Conservation (phyloP, 1,140 invertebrate genomes). For the Diabrotica undecimpunctata region DNA sequence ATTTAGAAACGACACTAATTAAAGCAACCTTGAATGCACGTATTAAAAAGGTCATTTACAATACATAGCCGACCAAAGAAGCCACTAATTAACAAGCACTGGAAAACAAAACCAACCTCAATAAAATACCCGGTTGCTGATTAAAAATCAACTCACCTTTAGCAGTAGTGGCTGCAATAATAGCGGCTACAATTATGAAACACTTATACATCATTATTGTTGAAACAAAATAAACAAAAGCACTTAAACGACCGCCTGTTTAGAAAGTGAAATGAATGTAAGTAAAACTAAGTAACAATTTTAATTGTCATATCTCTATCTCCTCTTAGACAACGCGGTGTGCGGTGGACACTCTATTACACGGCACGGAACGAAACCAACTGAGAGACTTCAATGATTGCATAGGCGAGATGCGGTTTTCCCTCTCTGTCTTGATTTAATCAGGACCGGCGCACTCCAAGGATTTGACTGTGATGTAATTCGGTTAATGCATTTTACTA, state of each 20-base stretch:
- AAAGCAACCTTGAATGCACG: no score
- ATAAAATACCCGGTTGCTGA: neutral
- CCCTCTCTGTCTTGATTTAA: slow-evolving; percentile 5
- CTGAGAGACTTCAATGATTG: slow-evolving; percentile 11
- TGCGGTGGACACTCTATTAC: slow-evolving; percentile 3
- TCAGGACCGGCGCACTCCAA: neutral
- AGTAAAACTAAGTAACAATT: slow-evolving; percentile 12
- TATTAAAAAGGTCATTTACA: no score
- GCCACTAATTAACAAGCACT: no score
- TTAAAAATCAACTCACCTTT: slow-evolving; percentile 12
- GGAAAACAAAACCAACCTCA: neutral
- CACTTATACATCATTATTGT: slow-evolving; percentile 3
- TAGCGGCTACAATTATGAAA: slow-evolving; percentile 1
- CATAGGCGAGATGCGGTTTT: slow-evolving; percentile 14
- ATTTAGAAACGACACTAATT: no score
- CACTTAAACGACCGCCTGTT: neutral
- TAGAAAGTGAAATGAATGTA: slow-evolving; percentile 8
- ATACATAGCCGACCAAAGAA: no score
- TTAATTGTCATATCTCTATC: slow-evolving; percentile 9
- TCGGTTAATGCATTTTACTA: no score
- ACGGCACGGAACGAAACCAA: slow-evolving; percentile 7
- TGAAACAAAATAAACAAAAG: neutral
- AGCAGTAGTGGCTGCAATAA: neutral
- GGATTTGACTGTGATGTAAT: no score
- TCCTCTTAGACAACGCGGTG: neutral